Base-by-base conservation (phyloP, 1,140 invertebrate genomes). In the Oedothorax gibbosus region DNA sequence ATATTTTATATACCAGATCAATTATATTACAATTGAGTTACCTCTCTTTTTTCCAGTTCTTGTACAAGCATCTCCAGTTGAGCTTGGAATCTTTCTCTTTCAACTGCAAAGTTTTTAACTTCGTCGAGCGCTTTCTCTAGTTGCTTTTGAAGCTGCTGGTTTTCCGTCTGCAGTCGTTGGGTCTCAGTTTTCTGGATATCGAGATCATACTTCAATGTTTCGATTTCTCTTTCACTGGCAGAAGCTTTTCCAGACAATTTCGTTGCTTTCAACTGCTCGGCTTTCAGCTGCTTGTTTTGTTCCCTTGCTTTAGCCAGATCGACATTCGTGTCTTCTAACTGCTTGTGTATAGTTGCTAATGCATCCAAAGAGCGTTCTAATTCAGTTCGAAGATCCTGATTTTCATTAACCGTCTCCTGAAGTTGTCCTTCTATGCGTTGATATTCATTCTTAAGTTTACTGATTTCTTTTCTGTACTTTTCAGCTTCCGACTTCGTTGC, bases 41-140 rank as follows among this genome's bases (percentile, higher is more conserved):
- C 96, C 95, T 98, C 96, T 91, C 94, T 96, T 92, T 95, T 95
- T 90, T 97, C 95, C 89, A 98, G 92, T 91, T 98, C 96, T 90
- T 95, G 94, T 60, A 96, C 95, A 87, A 97, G 93, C 93, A 97
- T 95, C 92, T 98, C 96, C 83, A 98, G 92, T 90, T 98, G 96
- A 75, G 94, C 92, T 91, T 97, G 95, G 90, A 96, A 94, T 86
- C 96, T 92, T 91, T 97, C 96, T 86, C 95, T 93, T 90, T 98
- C 96, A 57, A 95, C 93, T 20, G 92, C 92, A 56, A 94, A 93
- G 87, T 93, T 93, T 89, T 95, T 93, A 86, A 95, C 90, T 80
- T 96, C 95, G 62, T 93, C 92, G 88, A 94, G 94, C 51, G 94
- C 92, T 87, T 93, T 94, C 87, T 95, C 94, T 77, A 97, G 91